Base-by-base conservation (phyloP, 2,888 invertebrate species). In the Busseola fusca region DNA sequence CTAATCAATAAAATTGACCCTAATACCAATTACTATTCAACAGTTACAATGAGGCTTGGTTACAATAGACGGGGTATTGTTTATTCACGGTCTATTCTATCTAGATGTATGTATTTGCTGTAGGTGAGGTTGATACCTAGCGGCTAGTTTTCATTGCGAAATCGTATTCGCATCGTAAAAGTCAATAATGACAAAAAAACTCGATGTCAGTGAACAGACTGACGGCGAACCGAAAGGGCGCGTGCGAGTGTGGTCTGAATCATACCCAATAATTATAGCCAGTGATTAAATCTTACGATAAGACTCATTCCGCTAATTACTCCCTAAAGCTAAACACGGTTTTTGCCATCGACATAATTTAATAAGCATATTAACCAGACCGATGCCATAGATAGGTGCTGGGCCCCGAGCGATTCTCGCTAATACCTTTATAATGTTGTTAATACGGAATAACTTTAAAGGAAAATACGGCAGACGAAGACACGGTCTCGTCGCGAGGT, bases 281-380 rank as follows among this genome's bases (percentile, higher is more conserved):
- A 88, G 91, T 93, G 95, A 95, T 95, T 94, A 93, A 93, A 95
- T 93, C 90, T 88, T 83, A 85, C 90, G 94, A 95, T 95, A 94
- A 93, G 91, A 89, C 91, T 92, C 93, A 93, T 93, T 94, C 93
- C 86, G 91, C 93, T 95, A 95, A 95, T 95, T 95, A 95, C 95
- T 95, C 95, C 95, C 95, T 95, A 93, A 94, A 95, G 95, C 95
- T 91, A 95, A 94, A 94, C 89, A 86, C 89, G 87, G 91, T 93
- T 95, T 94, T 95, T 94, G 94, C 95, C 91, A 92, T 94, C 93
- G 92, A 95, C 91, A 92, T 93, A 94, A 94, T 94, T 94, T 95
- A 94, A 95, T 95, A 95, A 95, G 92, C 92, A 93, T 93, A 95
- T 95, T 95, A 95, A 93, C 90, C 92, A 88, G 91, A 87, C 90